Percentiles rank a stretch among this genome's conserved stretches.
These are phyloP conservation scores for Rissa tridactyla DNA, from an alignment of 2,113 vertebrate species.

Conservation along the genomic window DNA sequence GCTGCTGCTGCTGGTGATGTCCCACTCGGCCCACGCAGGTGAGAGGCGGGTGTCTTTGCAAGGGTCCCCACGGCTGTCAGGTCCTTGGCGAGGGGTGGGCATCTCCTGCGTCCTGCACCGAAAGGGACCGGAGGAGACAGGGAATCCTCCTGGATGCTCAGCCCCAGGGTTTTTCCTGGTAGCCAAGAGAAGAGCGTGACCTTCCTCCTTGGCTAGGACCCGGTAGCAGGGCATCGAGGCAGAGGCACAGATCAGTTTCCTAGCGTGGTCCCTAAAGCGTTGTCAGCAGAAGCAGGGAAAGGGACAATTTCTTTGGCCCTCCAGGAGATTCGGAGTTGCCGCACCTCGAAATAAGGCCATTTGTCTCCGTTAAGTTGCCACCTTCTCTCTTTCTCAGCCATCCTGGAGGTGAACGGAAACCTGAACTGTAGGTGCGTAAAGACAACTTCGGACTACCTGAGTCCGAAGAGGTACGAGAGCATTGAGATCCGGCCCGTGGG, in stretches of 20 bases:
- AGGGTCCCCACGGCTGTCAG: not conserved
- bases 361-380: not conserved
- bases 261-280: accelerated
- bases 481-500: constrained; percentile 32
- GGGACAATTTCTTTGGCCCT: not conserved
- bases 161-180: not conserved
- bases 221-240: accelerated
- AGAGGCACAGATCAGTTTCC: not conserved
- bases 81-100: not conserved
- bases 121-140: accelerated
- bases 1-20: not conserved
- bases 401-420: constrained; percentile 62
- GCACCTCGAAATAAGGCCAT: accelerated
- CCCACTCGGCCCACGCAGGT: not conserved
- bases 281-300: accelerated
- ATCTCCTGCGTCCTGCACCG: accelerated
- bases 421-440: constrained; percentile 61
- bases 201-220: not conserved
- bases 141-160: not conserved
- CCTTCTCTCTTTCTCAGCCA: constrained; percentile 49
- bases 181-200: accelerated
- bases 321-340: accelerated
- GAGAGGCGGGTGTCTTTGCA: not conserved
- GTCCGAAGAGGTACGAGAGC: not conserved
- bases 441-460: not conserved